Evolutionary conservation across 1,140 invertebrate species (phyloP).

Genomic region (Luehdorfia chinensis): DNA sequence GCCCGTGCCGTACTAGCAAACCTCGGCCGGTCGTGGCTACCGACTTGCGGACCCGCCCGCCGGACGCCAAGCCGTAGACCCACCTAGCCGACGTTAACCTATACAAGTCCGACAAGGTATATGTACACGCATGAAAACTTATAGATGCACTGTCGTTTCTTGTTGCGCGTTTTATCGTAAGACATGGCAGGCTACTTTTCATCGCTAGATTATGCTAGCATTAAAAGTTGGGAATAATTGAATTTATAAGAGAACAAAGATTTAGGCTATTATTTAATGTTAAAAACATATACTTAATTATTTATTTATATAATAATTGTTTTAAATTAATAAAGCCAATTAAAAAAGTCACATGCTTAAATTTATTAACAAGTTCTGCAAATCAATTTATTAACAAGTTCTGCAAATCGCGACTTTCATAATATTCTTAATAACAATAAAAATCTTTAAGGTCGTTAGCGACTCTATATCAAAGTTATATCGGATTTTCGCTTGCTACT

Average conservation of each 20-base stretch:
- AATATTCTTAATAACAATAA: too few species aligned
- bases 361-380: too few species aligned
- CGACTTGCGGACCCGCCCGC: conserved; percentile 44
- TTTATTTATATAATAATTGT: too few species aligned
- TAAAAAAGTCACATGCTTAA: too few species aligned
- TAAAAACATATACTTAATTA: too few species aligned
- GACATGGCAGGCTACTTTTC: conserved; percentile 39
- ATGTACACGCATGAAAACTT: conserved; percentile 32
- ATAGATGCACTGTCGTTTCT: conserved; percentile 30
- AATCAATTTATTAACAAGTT: too few species aligned
- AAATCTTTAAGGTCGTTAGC: too few species aligned
- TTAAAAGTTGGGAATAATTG: conserved; percentile 27
- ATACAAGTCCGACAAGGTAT: conserved; percentile 14
- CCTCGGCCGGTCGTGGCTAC: conserved; percentile 42
- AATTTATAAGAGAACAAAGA: conserved; percentile 4
- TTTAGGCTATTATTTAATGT: too few species aligned
- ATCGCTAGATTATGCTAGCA: conserved; percentile 35
- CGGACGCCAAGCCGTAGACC: conserved; percentile 20
- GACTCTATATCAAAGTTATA: conserved; percentile 41
- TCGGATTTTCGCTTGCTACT: conserved; percentile 26
- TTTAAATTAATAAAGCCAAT: too few species aligned
- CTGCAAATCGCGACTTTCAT: too few species aligned
- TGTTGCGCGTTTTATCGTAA: conserved; percentile 47
- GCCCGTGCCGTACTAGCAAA: conserved; percentile 53
- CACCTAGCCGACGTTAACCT: conserved; percentile 23